Conservation (phyloP, 2,888 invertebrate species). For the Graphium colonna region DNA sequence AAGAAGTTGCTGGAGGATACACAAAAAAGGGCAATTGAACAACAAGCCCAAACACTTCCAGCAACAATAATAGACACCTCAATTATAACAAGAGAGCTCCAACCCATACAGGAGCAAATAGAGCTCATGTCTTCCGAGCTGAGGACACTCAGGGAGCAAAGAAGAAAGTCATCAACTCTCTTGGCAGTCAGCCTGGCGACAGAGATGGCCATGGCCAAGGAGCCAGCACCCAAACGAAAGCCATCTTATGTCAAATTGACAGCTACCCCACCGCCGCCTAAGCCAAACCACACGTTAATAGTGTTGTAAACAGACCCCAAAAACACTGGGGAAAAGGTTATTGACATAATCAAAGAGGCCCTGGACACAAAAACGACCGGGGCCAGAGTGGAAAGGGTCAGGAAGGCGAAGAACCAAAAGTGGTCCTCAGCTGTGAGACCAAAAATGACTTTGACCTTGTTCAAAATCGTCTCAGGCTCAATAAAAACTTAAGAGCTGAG, state of each 20-base stretch:
- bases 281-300: conserved; percentile 24
- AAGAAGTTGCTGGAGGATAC: neutral
- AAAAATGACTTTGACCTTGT: conserved; percentile 12
- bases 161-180: neutral
- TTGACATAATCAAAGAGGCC: conserved; percentile 18
- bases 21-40: too few species aligned
- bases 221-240: neutral
- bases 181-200: neutral
- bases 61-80: neutral
- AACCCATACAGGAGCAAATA: conserved; percentile 2
- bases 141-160: neutral
- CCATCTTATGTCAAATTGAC: conserved; percentile 8
- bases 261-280: neutral
- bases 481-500: conserved; percentile 10
- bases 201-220: neutral
- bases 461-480: conserved; percentile 1
- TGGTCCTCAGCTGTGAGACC: conserved; percentile 11
- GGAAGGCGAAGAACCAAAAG: conserved; percentile 18
- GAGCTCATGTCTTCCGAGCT: neutral
- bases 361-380: conserved; percentile 12
- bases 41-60: neutral
- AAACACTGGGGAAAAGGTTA: conserved; percentile 21
- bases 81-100: conserved; percentile 8
- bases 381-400: conserved; percentile 21
- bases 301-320: conserved; percentile 18